These are phyloP conservation scores for Lacerta agilis DNA, from an alignment of 2,797 vertebrate species.

Conservation along the genomic window DNA sequence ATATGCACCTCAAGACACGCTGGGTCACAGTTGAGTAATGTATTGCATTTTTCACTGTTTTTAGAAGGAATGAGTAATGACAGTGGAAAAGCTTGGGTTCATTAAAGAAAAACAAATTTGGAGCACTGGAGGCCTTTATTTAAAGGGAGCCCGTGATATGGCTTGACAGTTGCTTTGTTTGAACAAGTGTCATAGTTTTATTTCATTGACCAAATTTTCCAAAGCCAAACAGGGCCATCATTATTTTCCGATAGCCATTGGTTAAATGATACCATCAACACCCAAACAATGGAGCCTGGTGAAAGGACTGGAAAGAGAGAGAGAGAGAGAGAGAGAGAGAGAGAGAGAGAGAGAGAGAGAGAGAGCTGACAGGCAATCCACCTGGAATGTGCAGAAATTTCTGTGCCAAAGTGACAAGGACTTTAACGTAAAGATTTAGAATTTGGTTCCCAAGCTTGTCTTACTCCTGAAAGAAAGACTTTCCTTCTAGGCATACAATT, in stretches of 20 bases:
- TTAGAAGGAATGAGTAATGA: conserved; percentile 76
- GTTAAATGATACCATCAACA: conserved; percentile 57
- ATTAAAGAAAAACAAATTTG: conserved; percentile 83
- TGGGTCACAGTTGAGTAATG: conserved; percentile 69
- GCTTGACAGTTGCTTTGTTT: conserved; percentile 79
- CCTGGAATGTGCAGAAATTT: conserved; percentile 26
- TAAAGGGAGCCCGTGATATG: conserved; percentile 74
- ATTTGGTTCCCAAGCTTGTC: conserved; percentile 6
- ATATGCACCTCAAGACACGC: conserved; percentile 70
- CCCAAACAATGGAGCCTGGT: conserved; percentile 58
- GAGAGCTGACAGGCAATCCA: conserved; percentile 51
- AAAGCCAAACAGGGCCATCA: conserved; percentile 62
- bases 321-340: neutral
- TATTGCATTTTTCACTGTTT: conserved; percentile 72
- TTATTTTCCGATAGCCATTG: conserved; percentile 58
- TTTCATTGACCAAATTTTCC: conserved; percentile 68
- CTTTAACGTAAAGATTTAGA: neutral
- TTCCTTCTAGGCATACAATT: neutral
- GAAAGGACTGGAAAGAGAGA: neutral
- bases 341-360: neutral
- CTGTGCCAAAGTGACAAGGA: conserved; percentile 45
- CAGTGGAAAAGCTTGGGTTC: conserved; percentile 72
- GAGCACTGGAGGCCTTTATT: conserved; percentile 75
- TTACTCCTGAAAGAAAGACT: conserved; percentile 9
- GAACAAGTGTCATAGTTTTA: conserved; percentile 76